A percentile compares a stretch with the other conserved stretches of the same genome.
Evolutionary conservation across 1,140 invertebrate genomes (phyloP).

Genomic region (Drosophila repleta): DNA sequence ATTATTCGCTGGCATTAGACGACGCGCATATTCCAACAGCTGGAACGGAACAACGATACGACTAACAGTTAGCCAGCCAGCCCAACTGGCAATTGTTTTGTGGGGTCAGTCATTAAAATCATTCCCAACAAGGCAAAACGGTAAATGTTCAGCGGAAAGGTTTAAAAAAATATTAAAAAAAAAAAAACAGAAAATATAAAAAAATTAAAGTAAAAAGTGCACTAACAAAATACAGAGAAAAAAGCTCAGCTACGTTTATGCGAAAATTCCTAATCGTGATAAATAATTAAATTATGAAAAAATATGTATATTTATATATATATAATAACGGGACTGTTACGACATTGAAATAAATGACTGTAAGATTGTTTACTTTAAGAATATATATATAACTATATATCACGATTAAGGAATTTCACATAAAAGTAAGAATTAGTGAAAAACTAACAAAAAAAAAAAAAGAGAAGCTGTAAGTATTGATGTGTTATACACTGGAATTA

Average conservation of each 20-base stretch:
- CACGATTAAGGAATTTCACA: slow-evolving; percentile 28
- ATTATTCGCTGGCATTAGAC: slow-evolving; percentile 76
- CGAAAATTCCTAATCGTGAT: slow-evolving; percentile 33
- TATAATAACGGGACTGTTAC: neutral
- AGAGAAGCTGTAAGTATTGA: slow-evolving; percentile 11
- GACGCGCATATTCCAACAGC: slow-evolving; percentile 53
- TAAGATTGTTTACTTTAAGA: too few relatives aligned
- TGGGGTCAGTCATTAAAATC: slow-evolving; percentile 18
- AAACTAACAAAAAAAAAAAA: neutral
- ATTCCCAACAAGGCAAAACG: slow-evolving; percentile 11
- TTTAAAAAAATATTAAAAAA: neutral
- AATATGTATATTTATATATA: slow-evolving; percentile 5
- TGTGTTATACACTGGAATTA: neutral
- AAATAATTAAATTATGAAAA: slow-evolving; percentile 9
- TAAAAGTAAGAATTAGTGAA: slow-evolving; percentile 3
- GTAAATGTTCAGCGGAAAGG: slow-evolving; percentile 10
- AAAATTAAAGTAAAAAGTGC: neutral
- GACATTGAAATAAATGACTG: neutral
- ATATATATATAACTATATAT: slow-evolving; percentile 4
- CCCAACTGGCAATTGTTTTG: slow-evolving; percentile 8
- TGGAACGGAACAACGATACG: slow-evolving; percentile 8
- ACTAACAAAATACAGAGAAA: neutral
- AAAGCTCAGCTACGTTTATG: slow-evolving; percentile 11
- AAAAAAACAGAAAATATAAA: neutral
- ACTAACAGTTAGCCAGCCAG: neutral